Percentiles rank a stretch among this genome's conserved stretches.
Evolutionary conservation across 2,113 vertebrate species (phyloP).

Genomic region (Ciconia maguari): DNA sequence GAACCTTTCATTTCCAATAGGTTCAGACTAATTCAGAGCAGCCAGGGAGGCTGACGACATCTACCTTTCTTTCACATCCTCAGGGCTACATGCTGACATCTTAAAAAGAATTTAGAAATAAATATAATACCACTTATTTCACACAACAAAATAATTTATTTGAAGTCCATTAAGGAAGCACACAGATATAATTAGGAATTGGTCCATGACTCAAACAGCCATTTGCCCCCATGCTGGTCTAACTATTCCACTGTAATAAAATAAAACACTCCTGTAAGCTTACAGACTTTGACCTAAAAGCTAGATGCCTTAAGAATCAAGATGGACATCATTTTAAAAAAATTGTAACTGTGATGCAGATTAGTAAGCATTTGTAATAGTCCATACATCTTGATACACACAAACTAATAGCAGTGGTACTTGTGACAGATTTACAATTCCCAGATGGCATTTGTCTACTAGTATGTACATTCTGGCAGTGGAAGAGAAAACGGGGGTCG

Average conservation of each 20-base stretch:
- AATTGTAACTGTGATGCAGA: neutral
- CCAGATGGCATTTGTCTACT: neutral
- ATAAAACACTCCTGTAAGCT: neutral
- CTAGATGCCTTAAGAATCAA: neutral
- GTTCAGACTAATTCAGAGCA: constrained; percentile 40
- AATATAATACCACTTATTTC: constrained; percentile 40
- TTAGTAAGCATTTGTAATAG: neutral
- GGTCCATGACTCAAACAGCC: constrained; percentile 16
- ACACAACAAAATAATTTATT: constrained; percentile 21
- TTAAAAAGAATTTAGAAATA: constrained; percentile 51
- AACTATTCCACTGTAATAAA: neutral
- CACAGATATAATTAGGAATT: constrained; percentile 20
- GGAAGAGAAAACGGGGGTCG: neutral
- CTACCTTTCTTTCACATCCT: neutral
- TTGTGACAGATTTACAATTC: neutral
- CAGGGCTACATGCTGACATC: constrained; percentile 19
- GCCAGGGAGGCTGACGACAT: neutral
- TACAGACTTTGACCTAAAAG: neutral
- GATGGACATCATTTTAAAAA: neutral
- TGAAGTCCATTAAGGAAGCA: constrained; percentile 56
- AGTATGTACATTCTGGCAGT: neutral
- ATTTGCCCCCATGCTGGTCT: neutral
- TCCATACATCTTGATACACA: neutral
- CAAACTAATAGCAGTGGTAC: neutral
- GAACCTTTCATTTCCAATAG: constrained; percentile 65